Evolutionary conservation across 1,140 invertebrate species (phyloP), one percentile per base, ranked within the genome.

Genomic region (Vollenhovia emeryi): DNA sequence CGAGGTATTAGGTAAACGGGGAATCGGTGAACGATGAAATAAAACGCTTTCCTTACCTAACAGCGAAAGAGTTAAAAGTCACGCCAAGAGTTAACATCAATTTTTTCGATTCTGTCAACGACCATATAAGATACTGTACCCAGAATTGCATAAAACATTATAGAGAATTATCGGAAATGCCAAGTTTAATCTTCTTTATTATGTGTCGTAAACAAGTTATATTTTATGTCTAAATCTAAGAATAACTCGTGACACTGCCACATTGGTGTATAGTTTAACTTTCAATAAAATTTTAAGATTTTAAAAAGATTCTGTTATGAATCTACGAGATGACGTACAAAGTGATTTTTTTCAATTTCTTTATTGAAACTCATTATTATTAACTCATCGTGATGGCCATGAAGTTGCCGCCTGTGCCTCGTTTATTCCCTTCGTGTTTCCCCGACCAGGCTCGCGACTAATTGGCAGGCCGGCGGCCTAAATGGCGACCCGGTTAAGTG

Each of bases 401-500:
- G 15, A 64, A 64, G 59, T 15, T 24, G 48, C 48, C 45, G 57
- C 59, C 21, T 15, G 8, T 57, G 33, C 21, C 27, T 18, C 21
- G 59, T 27, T 55, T 52, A 30, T 50, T 79, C 43, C 21, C 1
- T 80, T 80, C 13, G 27, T 80, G 71, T 75, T 85, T 24, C 21
- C 33, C 18, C 18, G n/a, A n/a, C 45, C 40, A 59, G 55, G 45
- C 40, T 82, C 62, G 78, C 80, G 78, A 88, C 88, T 89, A 89
- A 89, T 89, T 89, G 88, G 88, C 87, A 86, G 78, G 45, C 60
- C 66, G 57, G 71, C 52, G 78, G 30, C 66, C 78, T 55, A 33
- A 85, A 59, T 52, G 84, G 43, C 76, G 83, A 83, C 59, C 50
- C 62, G 50, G 64, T 33, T 69, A 79, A 83, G 64, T 24, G 88